These are phyloP conservation scores for Thalassarche chlororhynchos DNA, from an alignment of 2,113 vertebrate species.

Conservation along the genomic window DNA sequence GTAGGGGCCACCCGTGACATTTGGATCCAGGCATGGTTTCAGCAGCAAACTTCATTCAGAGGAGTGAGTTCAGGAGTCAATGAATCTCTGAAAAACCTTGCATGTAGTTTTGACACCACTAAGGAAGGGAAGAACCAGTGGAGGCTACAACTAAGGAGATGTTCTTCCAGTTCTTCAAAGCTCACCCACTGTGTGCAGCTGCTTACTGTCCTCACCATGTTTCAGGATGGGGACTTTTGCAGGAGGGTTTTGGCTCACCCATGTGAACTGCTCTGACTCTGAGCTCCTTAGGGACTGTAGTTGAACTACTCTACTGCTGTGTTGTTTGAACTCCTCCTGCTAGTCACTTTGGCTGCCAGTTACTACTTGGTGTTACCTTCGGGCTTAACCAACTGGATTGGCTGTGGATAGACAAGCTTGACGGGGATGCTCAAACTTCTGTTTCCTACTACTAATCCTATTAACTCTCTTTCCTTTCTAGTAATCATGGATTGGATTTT, in stretches of 20 bases:
- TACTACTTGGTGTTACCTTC: not conserved
- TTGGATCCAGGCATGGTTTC: not conserved
- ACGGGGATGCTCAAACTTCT: slow-evolving; percentile 15
- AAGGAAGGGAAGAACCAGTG: not conserved
- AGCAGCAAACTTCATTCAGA: not conserved
- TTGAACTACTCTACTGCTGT: not conserved
- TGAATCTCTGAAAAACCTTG: not conserved
- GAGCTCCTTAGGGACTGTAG: not conserved
- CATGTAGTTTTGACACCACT: not conserved
- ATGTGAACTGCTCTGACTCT: not conserved
- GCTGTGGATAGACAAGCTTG: not conserved
- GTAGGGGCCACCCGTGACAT: not conserved
- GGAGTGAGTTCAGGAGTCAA: not conserved
- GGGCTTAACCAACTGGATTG: not conserved
- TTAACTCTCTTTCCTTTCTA: slow-evolving; percentile 50
- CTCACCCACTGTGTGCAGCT: not conserved
- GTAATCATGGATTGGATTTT: slow-evolving; percentile 54
- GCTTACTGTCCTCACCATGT: not conserved
- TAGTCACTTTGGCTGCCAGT: not conserved
- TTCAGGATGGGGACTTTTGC: not conserved
- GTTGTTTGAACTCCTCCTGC: not conserved
- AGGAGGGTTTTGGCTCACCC: not conserved
- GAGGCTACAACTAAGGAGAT: not conserved
- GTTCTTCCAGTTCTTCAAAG: not conserved
- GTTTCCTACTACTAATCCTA: slow-evolving; percentile 52